A percentile compares a stretch with the other conserved stretches of the same genome.
Conservation (phyloP, 2,113 vertebrate species). For the Anser brachyrhynchus region DNA sequence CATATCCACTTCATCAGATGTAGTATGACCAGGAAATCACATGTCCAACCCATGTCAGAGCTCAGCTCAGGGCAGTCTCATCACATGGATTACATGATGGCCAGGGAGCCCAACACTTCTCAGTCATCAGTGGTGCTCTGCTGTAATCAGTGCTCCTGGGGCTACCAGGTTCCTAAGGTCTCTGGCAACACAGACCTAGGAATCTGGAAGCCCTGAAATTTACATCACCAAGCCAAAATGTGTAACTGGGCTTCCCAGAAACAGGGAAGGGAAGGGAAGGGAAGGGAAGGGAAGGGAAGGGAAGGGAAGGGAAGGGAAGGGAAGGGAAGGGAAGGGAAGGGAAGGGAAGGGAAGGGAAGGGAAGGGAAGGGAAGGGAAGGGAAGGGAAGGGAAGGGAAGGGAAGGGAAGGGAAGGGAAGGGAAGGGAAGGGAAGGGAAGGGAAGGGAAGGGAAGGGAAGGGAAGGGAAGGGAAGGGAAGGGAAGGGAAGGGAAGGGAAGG, state of each 20-base stretch:
- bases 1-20: background rate
- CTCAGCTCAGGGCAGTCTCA: background rate
- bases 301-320: too few relatives aligned
- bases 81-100: background rate
- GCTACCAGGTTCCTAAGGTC: fast-evolving
- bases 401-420: background rate
- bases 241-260: background rate
- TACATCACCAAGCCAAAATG: background rate
- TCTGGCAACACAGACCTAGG: background rate
- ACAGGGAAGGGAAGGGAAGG: background rate
- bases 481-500: background rate
- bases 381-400: too few relatives aligned
- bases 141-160: background rate
- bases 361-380: background rate
- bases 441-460: background rate
- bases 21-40: background rate
- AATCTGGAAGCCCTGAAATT: background rate
- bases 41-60: background rate
- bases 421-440: background rate
- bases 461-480: too few relatives aligned
- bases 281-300: too few relatives aligned
- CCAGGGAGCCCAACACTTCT: background rate
- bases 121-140: background rate
- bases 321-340: background rate
- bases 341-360: too few relatives aligned